Base-by-base conservation (phyloP, 2,888 invertebrate species). In the Chymomyza caudatula region DNA sequence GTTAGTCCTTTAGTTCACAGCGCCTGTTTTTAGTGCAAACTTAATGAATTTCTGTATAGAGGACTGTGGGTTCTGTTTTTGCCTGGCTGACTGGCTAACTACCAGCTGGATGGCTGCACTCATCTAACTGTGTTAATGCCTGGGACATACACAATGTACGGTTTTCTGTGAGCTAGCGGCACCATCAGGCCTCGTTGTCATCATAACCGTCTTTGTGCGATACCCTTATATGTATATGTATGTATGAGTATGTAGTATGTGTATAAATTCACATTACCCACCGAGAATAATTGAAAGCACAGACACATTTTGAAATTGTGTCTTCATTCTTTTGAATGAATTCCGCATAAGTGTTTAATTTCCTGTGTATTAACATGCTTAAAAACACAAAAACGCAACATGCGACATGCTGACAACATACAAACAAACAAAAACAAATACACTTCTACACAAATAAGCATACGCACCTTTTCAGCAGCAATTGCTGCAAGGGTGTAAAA, bases 1-100 rank as follows among this genome's bases (percentile, higher is more conserved):
- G 11, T 37, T 37, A 15, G 47, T 8, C 23, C 65, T 44, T 23
- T 11, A 29, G 37, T 78, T 84, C 82, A 74, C 80, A 85, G 84
- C 87, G 87, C 88, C 88, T 37, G 29, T 37, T 37, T 37, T 88
- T 87, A 86, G 88, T 87, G 87, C 79, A 87, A 87, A 87, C 86
- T 87, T 87, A 87, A 87, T 87, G 88, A 86, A 87, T 86, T 87
- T 87, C 76, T 78, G 74, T 71, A 73, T 71, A 37, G 78, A 71
- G 69, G 73, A 56, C 44, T 78, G 79, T 71, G 85, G 85, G 77
- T 85, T 76, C 63, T 71, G 69, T 69, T 68, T 69, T 65, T 74
- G 69, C 71, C 69, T 64, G 47, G 53, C 25, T 53, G 73, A 37
- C 29, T 37, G 29, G 29, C 29, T 37, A 37, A 37, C 29, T 37